phyloP scores from a whole-genome alignment of 2,113 vertebrate genomes.

The human (Homo sapiens) region DNA sequence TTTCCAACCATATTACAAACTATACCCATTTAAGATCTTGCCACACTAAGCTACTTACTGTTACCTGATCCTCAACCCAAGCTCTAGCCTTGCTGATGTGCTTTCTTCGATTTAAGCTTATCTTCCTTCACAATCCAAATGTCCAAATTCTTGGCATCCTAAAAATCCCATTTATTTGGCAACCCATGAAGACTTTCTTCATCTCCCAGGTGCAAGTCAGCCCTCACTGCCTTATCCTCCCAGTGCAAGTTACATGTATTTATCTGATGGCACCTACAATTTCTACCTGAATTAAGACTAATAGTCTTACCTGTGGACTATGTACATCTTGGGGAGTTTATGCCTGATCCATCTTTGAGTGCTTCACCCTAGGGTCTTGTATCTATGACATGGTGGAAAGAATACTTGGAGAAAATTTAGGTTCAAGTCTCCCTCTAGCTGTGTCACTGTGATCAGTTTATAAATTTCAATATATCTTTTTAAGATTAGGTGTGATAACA shows the following conservation, averaged over 20 bases:
- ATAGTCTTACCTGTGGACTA: background rate
- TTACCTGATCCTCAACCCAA: background rate
- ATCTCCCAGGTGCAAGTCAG: background rate
- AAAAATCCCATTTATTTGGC: background rate
- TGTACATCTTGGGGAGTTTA: background rate
- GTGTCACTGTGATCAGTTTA: background rate
- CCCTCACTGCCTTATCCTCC: background rate
- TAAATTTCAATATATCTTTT: background rate
- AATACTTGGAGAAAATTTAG: background rate
- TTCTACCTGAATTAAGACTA: background rate
- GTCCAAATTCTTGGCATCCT: background rate
- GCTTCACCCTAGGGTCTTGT: background rate
- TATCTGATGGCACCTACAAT: background rate
- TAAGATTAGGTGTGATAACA: background rate
- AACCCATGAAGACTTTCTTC: background rate
- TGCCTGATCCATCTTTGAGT: background rate
- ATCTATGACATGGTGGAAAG: background rate
- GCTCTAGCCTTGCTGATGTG: background rate
- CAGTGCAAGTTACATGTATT: background rate
- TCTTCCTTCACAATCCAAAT: background rate
- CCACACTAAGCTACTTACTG: slow-evolving; percentile 30
- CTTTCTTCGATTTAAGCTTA: background rate
- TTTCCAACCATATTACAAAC: slow-evolving; percentile 16
- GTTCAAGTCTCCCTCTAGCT: background rate
- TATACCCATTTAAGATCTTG: slow-evolving; percentile 45